These are phyloP conservation scores for Hirtodrosophila confusa DNA, from an alignment of 2,888 invertebrate species.

Conservation along the genomic window DNA sequence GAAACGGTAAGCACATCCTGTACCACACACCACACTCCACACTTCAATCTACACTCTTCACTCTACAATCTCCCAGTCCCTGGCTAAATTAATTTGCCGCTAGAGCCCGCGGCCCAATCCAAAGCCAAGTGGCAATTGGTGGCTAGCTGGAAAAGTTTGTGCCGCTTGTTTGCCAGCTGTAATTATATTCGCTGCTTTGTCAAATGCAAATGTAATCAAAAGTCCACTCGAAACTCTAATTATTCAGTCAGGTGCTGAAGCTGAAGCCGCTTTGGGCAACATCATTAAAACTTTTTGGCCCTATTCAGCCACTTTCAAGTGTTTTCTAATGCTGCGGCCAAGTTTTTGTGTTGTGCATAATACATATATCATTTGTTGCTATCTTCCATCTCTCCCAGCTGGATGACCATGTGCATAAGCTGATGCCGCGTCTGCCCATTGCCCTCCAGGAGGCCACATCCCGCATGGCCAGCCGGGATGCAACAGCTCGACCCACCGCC, in stretches of 20 bases:
- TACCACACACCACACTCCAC: background rate
- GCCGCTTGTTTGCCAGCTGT: conserved; percentile 70
- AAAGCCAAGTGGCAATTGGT: conserved; percentile 68
- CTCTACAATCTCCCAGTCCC: too few species aligned
- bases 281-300: conserved; percentile 63
- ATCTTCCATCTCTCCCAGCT: conserved; percentile 86
- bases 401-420: conserved; percentile 91
- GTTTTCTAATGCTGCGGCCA: conserved; percentile 49
- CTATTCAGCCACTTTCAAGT: conserved; percentile 44
- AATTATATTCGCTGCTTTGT: conserved; percentile 75
- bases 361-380: background rate
- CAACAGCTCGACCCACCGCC: conserved; percentile 94
- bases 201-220: conserved; percentile 82
- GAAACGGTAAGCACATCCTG: conserved; percentile 90
- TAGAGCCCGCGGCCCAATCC: conserved; percentile 12
- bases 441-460: conserved; percentile 95
- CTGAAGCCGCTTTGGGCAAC: conserved; percentile 29
- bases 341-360: conserved; percentile 29
- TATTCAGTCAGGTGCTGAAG: conserved; percentile 75
- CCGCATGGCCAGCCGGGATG: conserved; percentile 92
- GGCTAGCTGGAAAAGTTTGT: conserved; percentile 50
- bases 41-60: too few species aligned
- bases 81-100: conserved; percentile 53
- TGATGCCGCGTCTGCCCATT: conserved; percentile 91
- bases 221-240: conserved; percentile 80